phyloP scores from a whole-genome alignment of 2,888 invertebrate species.

The Sipha maydis region DNA sequence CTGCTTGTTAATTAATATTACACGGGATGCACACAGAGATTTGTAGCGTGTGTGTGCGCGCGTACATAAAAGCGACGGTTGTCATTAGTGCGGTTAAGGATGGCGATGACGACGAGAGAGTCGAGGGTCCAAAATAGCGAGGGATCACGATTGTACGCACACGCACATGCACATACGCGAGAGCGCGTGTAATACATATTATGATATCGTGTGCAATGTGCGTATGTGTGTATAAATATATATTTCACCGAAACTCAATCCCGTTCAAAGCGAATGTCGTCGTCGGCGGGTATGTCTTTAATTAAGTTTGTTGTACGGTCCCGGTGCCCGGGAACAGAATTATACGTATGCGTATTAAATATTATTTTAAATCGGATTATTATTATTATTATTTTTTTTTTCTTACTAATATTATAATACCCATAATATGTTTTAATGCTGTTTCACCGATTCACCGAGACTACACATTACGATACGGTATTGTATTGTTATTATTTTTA shows the following conservation, averaged over 20 bases:
- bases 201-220: neutral
- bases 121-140: constrained; percentile 53
- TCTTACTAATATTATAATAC: neutral
- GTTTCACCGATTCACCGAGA: neutral
- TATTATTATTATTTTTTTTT: neutral
- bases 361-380: constrained; percentile 48
- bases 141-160: constrained; percentile 43
- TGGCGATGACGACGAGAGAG: constrained; percentile 21
- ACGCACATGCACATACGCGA: neutral
- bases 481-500: neutral
- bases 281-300: constrained; percentile 15
- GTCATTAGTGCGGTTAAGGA: constrained; percentile 51
- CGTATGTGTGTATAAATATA: neutral
- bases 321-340: neutral
- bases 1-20: constrained; percentile 57
- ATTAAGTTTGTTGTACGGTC: constrained; percentile 17
- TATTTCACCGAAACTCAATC: constrained; percentile 53
- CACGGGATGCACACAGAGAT: constrained; percentile 48
- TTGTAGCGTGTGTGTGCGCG: neutral
- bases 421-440: neutral
- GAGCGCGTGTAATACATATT: neutral
- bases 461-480: neutral
- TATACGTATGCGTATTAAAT: neutral
- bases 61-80: constrained; percentile 43
- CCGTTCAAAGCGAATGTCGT: constrained; percentile 44